Evolutionary conservation across 2,888 invertebrate species (phyloP).

Genomic region (Cryptops parisi): DNA sequence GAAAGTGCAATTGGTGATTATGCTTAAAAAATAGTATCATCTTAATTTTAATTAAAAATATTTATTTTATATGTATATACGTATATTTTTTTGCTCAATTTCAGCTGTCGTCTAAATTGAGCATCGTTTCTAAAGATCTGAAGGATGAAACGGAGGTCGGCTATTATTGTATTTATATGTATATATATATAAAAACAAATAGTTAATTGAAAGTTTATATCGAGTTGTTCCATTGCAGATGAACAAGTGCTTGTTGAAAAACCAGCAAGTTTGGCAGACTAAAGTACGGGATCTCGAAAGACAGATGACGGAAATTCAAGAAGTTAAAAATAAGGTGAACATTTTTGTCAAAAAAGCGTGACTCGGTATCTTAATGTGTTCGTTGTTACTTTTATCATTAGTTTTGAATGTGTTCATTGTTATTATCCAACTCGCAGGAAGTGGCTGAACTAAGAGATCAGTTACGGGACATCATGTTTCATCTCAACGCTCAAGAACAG

Average conservation of each 20-base stretch:
- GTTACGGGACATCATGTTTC: constrained; percentile 92
- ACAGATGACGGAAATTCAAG: constrained; percentile 31
- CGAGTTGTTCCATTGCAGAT: no score
- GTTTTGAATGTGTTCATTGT: not conserved
- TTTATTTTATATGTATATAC: no score
- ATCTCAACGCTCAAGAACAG: constrained; percentile 68
- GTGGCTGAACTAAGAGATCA: constrained; percentile 79
- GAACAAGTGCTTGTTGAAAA: constrained; percentile 56
- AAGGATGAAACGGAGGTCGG: constrained; percentile 68
- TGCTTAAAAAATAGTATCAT: no score
- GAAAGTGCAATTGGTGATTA: constrained; percentile 37
- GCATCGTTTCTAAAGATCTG: constrained; percentile 51
- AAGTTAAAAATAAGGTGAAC: constrained; percentile 31
- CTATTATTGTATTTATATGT: no score
- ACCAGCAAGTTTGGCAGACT: constrained; percentile 54
- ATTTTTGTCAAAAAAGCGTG: not conserved
- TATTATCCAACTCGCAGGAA: constrained; percentile 41
- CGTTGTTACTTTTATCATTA: not conserved
- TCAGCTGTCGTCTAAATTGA: constrained; percentile 38
- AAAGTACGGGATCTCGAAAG: constrained; percentile 44
- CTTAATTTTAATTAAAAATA: no score
- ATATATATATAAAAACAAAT: no score
- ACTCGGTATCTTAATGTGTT: not conserved
- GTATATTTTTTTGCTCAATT: no score
- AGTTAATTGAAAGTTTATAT: no score